These are phyloP conservation scores for Xenopus tropicalis DNA, from an alignment of 2,113 vertebrate species.

Conservation along the genomic window DNA sequence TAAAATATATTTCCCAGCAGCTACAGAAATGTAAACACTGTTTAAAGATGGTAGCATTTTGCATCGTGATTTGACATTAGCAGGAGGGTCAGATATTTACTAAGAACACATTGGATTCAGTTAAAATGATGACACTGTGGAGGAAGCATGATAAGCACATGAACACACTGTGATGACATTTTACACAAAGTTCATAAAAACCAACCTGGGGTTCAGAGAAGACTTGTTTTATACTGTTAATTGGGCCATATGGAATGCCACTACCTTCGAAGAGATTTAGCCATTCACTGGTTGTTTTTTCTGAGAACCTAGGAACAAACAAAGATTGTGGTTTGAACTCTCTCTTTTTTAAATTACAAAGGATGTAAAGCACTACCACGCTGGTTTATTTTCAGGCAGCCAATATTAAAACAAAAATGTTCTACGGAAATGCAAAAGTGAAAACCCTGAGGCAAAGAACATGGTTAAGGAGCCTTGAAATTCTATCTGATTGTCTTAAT, in stretches of 20 bases:
- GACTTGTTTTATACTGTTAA: slow-evolving; percentile 87
- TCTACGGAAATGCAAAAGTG: slow-evolving; percentile 50
- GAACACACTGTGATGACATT: neutral
- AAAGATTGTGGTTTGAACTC: slow-evolving; percentile 49
- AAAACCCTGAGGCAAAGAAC: slow-evolving; percentile 44
- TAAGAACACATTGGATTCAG: neutral
- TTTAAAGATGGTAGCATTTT: neutral
- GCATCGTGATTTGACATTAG: neutral
- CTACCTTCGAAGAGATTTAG: slow-evolving; percentile 81
- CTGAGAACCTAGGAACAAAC: slow-evolving; percentile 73
- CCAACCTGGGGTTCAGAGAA: slow-evolving; percentile 89
- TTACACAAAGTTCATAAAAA: slow-evolving; percentile 13
- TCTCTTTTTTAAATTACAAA: slow-evolving; percentile 33
- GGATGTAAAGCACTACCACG: slow-evolving; percentile 33
- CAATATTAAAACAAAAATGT: slow-evolving; percentile 50
- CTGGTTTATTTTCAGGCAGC: slow-evolving; percentile 47
- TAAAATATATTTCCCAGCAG: too few species aligned
- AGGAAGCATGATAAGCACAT: neutral
- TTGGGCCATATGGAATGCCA: slow-evolving; percentile 85
- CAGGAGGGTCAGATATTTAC: neutral
- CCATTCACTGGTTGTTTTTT: slow-evolving; percentile 79
- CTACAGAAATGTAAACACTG: too few species aligned
- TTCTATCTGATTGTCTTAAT: slow-evolving; percentile 53
- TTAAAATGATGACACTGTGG: neutral
- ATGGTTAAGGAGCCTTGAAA: slow-evolving; percentile 42